phyloP scores from a whole-genome alignment of 2,113 vertebrate species.

The Passer montanus region DNA sequence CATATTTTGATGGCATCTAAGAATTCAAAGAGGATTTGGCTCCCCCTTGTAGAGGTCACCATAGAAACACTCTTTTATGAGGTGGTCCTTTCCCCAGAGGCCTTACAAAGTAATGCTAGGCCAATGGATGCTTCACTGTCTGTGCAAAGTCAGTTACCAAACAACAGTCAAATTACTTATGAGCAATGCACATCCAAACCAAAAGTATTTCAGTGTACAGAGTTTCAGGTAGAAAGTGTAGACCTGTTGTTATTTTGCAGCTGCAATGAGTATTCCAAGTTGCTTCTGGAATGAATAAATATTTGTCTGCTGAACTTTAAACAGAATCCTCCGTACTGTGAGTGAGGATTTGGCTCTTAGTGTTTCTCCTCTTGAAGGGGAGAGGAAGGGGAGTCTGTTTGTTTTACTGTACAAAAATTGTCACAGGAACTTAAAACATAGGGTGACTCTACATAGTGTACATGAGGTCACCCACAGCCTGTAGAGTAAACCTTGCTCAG shows the following conservation, averaged over 20 bases:
- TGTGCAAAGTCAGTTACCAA: neutral
- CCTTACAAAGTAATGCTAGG: neutral
- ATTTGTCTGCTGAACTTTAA: neutral
- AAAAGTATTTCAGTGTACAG: neutral
- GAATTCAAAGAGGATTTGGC: neutral
- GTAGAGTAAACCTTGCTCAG: neutral
- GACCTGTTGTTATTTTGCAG: neutral
- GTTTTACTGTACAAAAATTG: neutral
- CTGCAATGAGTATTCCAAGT: neutral
- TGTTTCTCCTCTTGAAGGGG: neutral
- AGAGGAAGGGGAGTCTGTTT: neutral
- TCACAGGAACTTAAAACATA: neutral
- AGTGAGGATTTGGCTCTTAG: neutral
- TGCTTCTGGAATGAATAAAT: neutral
- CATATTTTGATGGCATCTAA: neutral
- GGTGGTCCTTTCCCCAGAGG: neutral
- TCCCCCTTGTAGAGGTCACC: neutral
- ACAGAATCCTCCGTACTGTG: accelerated
- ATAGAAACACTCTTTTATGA: neutral
- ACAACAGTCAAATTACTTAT: neutral
- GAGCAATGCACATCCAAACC: neutral
- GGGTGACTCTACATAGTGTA: neutral
- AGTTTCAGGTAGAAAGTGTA: neutral
- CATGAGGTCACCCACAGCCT: neutral
- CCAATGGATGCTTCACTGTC: neutral